Evolutionary conservation across 2,113 vertebrate species (phyloP).

Genomic region (Calonectris borealis): DNA sequence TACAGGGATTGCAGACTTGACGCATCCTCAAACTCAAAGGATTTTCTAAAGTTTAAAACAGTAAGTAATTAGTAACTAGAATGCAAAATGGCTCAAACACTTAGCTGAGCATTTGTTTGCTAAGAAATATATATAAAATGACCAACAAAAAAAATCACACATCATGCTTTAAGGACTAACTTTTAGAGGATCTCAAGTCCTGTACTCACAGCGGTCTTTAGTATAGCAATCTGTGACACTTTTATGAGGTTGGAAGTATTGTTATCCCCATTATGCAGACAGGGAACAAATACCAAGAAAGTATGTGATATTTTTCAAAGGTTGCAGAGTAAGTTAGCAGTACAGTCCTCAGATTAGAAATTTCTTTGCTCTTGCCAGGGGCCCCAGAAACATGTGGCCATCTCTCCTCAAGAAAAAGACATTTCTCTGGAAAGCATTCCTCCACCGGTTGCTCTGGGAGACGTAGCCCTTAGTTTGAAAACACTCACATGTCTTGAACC

Average conservation of each 20-base stretch:
- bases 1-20: constrained; percentile 86
- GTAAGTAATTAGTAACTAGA: neutral
- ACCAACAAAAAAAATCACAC: neutral
- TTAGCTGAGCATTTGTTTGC: neutral
- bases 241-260: neutral
- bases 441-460: neutral
- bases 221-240: neutral
- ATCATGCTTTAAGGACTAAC: neutral
- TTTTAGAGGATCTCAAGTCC: neutral
- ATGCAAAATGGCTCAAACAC: neutral
- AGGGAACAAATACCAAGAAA: neutral
- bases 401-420: neutral
- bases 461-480: neutral
- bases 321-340: neutral
- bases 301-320: neutral
- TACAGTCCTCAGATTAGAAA: neutral
- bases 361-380: neutral
- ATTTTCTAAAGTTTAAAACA: constrained; percentile 81
- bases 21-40: constrained; percentile 91
- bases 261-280: neutral
- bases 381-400: neutral
- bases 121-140: neutral
- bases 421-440: neutral
- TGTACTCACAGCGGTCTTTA: neutral
- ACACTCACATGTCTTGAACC: neutral